These are phyloP conservation scores for Drosophila neotestacea DNA, from an alignment of 2,888 invertebrate species.

Conservation along the genomic window DNA sequence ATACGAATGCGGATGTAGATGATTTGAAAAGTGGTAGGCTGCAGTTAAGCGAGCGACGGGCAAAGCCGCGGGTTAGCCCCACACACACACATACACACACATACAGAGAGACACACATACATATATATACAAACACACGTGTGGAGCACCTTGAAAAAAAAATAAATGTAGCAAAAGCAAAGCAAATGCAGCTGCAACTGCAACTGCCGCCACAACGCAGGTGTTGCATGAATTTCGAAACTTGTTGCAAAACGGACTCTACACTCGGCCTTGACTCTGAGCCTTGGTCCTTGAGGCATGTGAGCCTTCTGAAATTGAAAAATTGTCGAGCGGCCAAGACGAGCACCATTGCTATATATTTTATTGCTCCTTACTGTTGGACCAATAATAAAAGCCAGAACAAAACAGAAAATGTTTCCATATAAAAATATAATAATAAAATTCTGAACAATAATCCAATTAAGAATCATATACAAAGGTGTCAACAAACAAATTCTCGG, in stretches of 20 bases:
- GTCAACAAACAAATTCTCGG: too few species aligned
- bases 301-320: conserved; percentile 65
- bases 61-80: conserved; percentile 31
- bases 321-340: conserved; percentile 48
- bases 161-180: conserved; percentile 16
- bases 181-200: conserved; percentile 35
- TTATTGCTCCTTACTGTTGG: conserved; percentile 4
- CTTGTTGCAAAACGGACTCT: conserved; percentile 66
- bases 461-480: too few species aligned
- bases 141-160: conserved; percentile 53
- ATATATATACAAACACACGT: conserved; percentile 4
- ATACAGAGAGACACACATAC: conserved; percentile 8
- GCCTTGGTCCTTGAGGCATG: conserved; percentile 62
- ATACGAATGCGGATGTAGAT: conserved; percentile 75
- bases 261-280: conserved; percentile 69
- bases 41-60: conserved; percentile 51
- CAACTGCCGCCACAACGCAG: conserved; percentile 31
- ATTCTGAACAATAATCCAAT: too few species aligned
- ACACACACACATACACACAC: conserved; percentile 12
- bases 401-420: not conserved
- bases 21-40: conserved; percentile 77
- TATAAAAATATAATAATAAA: not conserved
- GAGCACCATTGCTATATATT: conserved; percentile 13
- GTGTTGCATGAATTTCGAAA: conserved; percentile 51
- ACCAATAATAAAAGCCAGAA: not conserved